Evolutionary conservation across 2,888 invertebrate species (phyloP).

Genomic region (Tupiocoris notatus): DNA sequence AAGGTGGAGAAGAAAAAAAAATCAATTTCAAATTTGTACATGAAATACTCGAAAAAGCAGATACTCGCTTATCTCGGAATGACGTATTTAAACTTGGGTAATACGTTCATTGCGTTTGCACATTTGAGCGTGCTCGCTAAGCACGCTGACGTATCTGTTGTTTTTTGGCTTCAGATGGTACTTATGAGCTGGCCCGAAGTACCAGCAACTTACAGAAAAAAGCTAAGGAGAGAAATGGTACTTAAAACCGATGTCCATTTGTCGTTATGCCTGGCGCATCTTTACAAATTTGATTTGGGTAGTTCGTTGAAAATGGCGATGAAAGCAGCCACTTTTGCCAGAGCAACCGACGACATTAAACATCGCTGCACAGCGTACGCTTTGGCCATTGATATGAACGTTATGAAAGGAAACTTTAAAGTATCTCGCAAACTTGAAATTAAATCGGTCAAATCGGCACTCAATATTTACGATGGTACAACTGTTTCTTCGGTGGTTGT

Average conservation of each 20-base stretch:
- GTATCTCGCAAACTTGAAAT: not conserved
- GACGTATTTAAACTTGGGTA: conserved; percentile 27
- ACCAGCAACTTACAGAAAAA: conserved; percentile 27
- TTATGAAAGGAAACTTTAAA: conserved; percentile 22
- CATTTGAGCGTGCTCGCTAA: conserved; percentile 23
- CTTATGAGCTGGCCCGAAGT: conserved; percentile 41
- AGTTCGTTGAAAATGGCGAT: conserved; percentile 27
- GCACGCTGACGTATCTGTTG: not conserved
- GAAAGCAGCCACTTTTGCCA: conserved; percentile 9
- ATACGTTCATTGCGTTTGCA: not conserved
- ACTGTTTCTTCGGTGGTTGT: not conserved
- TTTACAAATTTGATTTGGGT: conserved; percentile 23
- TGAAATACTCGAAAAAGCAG: conserved; percentile 40
- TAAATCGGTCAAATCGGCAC: conserved; percentile 11
- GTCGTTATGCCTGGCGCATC: conserved; percentile 9
- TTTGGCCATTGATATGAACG: conserved; percentile 10
- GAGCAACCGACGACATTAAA: conserved; percentile 4
- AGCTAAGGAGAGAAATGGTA: conserved; percentile 30
- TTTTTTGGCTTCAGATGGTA: conserved; percentile 22
- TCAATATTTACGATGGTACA: conserved; percentile 17
- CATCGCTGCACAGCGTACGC: conserved; percentile 15
- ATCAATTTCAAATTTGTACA: conserved; percentile 26
- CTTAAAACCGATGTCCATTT: conserved; percentile 34
- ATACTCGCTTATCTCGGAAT: conserved; percentile 30
- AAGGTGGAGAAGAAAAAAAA: conserved; percentile 38